These are phyloP conservation scores for Siniperca chuatsi DNA, from an alignment of 2,113 vertebrate species.

Conservation along the genomic window DNA sequence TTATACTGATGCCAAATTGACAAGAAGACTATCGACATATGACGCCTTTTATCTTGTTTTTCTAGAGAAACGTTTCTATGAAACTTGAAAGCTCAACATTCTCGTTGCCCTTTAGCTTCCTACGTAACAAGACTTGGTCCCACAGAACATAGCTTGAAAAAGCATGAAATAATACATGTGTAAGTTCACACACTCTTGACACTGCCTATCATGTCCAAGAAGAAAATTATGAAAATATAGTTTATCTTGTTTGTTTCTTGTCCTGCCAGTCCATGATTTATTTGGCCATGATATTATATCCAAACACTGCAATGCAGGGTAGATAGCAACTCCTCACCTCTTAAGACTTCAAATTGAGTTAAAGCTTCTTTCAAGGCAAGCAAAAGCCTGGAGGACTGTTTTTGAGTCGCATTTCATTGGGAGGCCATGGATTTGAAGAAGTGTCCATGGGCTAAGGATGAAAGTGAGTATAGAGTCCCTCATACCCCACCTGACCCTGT, in stretches of 20 bases:
- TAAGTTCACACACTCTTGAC: constrained; percentile 1
- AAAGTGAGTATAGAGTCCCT: constrained; percentile 31
- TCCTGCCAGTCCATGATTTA: constrained; percentile 40
- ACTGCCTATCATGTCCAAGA: not conserved
- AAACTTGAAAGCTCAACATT: too few relatives aligned
- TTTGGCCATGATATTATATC: constrained; percentile 35
- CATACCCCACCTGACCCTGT: constrained; percentile 27
- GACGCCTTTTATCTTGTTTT: too few relatives aligned
- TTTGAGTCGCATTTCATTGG: constrained; percentile 68
- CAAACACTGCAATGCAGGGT: constrained; percentile 50
- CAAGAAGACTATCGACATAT: too few relatives aligned
- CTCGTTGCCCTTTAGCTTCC: too few relatives aligned
- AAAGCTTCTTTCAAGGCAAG: constrained; percentile 60
- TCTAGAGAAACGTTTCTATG: too few relatives aligned
- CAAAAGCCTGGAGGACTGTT: constrained; percentile 49
- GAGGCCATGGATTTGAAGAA: constrained; percentile 42
- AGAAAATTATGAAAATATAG: not conserved
- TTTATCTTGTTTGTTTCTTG: constrained; percentile 25
- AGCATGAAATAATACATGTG: not conserved
- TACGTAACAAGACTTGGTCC: not conserved
- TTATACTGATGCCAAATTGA: too few relatives aligned
- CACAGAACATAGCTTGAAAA: not conserved
- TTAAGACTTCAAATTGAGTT: constrained; percentile 59
- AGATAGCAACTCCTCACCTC: constrained; percentile 24
- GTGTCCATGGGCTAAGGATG: constrained; percentile 43